Evolutionary conservation across 1,140 invertebrate species (phyloP), one percentile per base, ranked within the genome.

Genomic region (Teleopsis dalmanni): DNA sequence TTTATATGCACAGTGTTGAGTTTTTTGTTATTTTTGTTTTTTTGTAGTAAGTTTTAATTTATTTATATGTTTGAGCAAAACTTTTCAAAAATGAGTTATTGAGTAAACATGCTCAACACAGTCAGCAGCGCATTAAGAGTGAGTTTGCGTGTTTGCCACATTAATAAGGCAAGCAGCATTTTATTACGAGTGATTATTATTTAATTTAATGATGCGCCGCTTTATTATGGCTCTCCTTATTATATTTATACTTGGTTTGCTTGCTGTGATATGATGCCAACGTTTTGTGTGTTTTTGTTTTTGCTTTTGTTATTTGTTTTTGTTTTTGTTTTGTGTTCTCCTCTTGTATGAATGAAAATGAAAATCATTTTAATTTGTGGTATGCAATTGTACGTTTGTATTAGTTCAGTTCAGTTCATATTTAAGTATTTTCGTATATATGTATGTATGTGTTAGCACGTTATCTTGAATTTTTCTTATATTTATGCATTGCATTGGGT

Each of bases 301-400:
- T 42, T 29, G 11, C 35, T 29, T 25, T 22, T 41, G 38, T 14
- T 25, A 25, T 23, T 44, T 43, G 6, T 42, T 26, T 18, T 43
- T 34, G 18, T 45, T 34, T 25, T 21, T 19, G 4, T 34, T 33
- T 25, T 13, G 26, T 43, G 41, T 19, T 5, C 31, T 27, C 41
- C 41, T 43, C 26, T 19, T 43, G n/a, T n/a, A n/a, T n/a, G 44
- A 46, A 46, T 46, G 44, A 46, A 46, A 46, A 34, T 25, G 44
- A 46, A 46, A 43, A 21, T 4, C 25, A 27, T 43, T 27, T 9
- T 29, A 29, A 7, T 29, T 29, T 29, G 13, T 7, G 27, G 27
- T 29, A 13, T 29, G 27, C 27, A 29, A 29, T 29, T 29, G 27
- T 29, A 29, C 7, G 13, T 29, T 29, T 13, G 13, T 29, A 9